Percentiles rank a stretch among this genome's conserved stretches.
phyloP scores from a whole-genome alignment of 2,797 vertebrate species.

The Stomatorhinus walkeri region DNA sequence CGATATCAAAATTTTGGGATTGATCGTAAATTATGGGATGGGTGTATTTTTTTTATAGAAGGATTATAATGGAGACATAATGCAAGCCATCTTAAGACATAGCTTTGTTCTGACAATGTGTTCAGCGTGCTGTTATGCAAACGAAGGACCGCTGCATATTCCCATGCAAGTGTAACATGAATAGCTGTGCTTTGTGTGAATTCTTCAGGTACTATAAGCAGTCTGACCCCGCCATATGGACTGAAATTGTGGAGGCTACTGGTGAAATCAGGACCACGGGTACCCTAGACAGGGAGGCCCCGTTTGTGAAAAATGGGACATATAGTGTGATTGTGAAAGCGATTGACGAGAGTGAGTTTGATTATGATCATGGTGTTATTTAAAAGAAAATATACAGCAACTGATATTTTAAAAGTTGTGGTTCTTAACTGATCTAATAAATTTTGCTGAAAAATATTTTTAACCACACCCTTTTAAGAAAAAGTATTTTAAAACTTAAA shows the following conservation, averaged over 20 bases:
- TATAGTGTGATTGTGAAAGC: conserved; percentile 49
- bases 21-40: neutral
- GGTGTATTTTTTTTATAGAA: neutral
- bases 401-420: neutral
- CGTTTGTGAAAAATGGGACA: conserved; percentile 54
- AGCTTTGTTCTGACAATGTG: neutral
- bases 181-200: neutral
- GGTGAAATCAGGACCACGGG: conserved; percentile 61
- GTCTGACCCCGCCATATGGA: conserved; percentile 59
- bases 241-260: conserved; percentile 56
- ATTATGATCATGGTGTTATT: neutral
- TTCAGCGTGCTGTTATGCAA: neutral
- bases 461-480: neutral
- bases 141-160: neutral
- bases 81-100: neutral
- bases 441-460: neutral
- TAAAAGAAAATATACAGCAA: neutral
- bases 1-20: neutral
- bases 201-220: conserved; percentile 52
- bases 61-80: neutral
- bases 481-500: neutral
- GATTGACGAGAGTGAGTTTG: conserved; percentile 46
- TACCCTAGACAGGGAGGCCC: conserved; percentile 64
- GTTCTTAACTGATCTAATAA: neutral
- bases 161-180: neutral